phyloP scores from a whole-genome alignment of 2,797 vertebrate species.

The Sebastes steindachneri region DNA sequence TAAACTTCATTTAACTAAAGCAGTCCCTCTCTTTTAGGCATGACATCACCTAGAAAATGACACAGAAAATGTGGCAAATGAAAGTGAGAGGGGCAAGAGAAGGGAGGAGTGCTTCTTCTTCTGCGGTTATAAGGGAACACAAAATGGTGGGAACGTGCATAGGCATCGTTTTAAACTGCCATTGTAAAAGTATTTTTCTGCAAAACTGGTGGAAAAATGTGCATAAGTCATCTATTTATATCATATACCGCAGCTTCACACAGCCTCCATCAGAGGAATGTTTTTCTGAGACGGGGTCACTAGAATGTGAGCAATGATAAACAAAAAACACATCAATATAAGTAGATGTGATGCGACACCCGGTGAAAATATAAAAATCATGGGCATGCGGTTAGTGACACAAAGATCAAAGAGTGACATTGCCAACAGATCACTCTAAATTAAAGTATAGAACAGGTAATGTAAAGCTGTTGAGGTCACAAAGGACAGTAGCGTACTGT shows the following conservation, averaged over 20 bases:
- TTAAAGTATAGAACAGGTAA: constrained; percentile 36
- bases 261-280: constrained; percentile 43
- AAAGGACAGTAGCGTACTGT: constrained; percentile 72
- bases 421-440: constrained; percentile 2
- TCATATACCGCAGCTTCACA: constrained; percentile 15
- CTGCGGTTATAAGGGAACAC: constrained; percentile 56
- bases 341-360: constrained; percentile 35
- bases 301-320: constrained; percentile 44
- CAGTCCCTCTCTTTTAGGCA: constrained; percentile 53
- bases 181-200: constrained; percentile 62
- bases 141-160: constrained; percentile 60
- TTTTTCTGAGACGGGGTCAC: constrained; percentile 44
- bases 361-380: constrained; percentile 32
- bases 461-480: constrained; percentile 45
- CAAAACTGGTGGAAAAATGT: constrained; percentile 53
- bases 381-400: background rate
- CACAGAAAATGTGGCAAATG: constrained; percentile 72
- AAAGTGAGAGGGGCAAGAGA: constrained; percentile 63
- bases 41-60: constrained; percentile 75
- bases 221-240: constrained; percentile 58
- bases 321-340: constrained; percentile 26
- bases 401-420: constrained; percentile 3
- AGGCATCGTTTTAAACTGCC: constrained; percentile 51
- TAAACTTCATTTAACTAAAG: constrained; percentile 70
- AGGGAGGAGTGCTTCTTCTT: constrained; percentile 56